Conservation (phyloP, 2,888 invertebrate species). For the Acleris holmiana region DNA sequence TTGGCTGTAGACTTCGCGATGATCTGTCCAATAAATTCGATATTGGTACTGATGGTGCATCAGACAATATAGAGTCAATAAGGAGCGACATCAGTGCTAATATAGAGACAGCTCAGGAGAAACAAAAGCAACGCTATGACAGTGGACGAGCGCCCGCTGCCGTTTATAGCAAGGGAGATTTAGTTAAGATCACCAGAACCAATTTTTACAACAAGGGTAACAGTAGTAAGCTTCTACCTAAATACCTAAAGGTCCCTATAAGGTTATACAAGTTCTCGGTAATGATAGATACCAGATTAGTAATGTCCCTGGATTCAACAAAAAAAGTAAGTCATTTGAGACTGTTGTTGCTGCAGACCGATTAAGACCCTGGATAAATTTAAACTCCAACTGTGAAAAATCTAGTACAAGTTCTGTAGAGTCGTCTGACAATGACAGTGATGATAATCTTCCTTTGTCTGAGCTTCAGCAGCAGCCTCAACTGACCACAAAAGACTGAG, state of each 20-base stretch:
- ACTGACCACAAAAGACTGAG: too few species aligned
- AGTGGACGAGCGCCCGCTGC: neutral
- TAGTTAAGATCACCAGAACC: neutral
- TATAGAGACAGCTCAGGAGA: neutral
- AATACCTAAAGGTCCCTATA: neutral
- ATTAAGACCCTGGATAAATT: too few species aligned
- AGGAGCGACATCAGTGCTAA: neutral
- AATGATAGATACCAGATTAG: constrained; percentile 1
- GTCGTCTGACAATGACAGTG: too few species aligned
- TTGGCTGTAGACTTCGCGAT: too few species aligned
- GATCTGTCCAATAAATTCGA: neutral
- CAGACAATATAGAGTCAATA: neutral
- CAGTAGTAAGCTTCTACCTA: neutral
- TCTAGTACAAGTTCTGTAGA: too few species aligned
- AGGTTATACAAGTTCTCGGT: neutral
- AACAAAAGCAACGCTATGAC: constrained; percentile 2
- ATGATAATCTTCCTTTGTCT: too few species aligned
- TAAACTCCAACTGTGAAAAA: too few species aligned
- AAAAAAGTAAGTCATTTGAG: too few species aligned
- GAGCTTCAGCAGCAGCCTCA: too few species aligned
- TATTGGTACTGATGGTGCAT: neutral
- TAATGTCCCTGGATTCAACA: constrained; percentile 8
- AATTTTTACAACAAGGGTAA: constrained; percentile 2
- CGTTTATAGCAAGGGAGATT: constrained; percentile 2
- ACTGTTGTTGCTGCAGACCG: too few species aligned